Evolutionary conservation across 2,113 vertebrate species (phyloP).

Genomic region (Chaetodon trifascialis): DNA sequence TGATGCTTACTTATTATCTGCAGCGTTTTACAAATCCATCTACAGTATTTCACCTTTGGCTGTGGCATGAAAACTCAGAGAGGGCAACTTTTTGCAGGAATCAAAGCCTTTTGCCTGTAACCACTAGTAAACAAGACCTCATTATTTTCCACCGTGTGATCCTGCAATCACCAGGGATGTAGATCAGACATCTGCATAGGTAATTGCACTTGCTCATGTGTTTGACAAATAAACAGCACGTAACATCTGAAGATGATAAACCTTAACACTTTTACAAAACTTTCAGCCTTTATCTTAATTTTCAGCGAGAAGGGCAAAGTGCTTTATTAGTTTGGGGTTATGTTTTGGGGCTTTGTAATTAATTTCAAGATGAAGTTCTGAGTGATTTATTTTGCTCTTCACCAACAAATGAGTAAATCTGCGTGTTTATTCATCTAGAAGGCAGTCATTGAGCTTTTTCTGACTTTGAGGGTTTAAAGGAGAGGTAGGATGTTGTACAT

Average conservation of each 20-base stretch:
- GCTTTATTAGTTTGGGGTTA: neutral
- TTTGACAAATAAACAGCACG: slow-evolving; percentile 47
- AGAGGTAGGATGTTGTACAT: slow-evolving; percentile 13
- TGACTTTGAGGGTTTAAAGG: slow-evolving; percentile 7
- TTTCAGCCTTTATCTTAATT: slow-evolving; percentile 26
- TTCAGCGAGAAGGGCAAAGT: neutral
- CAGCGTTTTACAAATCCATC: slow-evolving; percentile 58
- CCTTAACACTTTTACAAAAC: slow-evolving; percentile 14
- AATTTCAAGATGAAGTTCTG: neutral
- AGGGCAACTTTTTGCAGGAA: slow-evolving; percentile 61
- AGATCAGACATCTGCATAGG: slow-evolving; percentile 57
- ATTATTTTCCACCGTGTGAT: slow-evolving; percentile 74
- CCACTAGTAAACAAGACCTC: slow-evolving; percentile 69
- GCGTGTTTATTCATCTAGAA: slow-evolving; percentile 25
- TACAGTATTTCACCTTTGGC: slow-evolving; percentile 62
- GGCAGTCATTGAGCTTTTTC: neutral
- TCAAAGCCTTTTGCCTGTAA: slow-evolving; percentile 65
- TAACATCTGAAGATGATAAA: slow-evolving; percentile 27
- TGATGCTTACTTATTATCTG: slow-evolving; percentile 50
- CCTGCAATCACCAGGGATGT: slow-evolving; percentile 61
- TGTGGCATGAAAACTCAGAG: slow-evolving; percentile 33
- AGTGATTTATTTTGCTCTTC: slow-evolving; percentile 21
- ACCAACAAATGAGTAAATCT: neutral
- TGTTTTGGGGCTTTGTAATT: slow-evolving; percentile 13
- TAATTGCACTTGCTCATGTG: slow-evolving; percentile 57